These are phyloP conservation scores for Pangasianodon gigas DNA, from an alignment of 2,113 vertebrate genomes.

Conservation along the genomic window DNA sequence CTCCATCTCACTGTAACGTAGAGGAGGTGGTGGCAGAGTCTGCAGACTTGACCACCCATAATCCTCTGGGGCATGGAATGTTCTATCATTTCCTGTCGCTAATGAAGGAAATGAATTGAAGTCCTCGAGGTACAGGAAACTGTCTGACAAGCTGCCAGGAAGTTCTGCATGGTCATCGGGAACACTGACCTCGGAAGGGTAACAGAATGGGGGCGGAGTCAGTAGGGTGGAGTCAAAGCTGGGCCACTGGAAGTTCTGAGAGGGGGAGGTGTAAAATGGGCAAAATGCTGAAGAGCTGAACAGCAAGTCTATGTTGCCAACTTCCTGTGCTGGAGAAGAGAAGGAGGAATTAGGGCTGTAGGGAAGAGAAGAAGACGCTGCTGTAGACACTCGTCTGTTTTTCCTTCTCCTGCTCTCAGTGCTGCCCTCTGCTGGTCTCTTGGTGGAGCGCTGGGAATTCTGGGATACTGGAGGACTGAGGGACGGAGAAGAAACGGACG, in stretches of 20 bases:
- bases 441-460: conserved; percentile 45
- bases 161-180: conserved; percentile 62
- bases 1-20: conserved; percentile 62
- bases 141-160: conserved; percentile 57
- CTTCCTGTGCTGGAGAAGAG: conserved; percentile 61
- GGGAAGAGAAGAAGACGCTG: conserved; percentile 64
- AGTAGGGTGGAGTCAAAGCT: neutral
- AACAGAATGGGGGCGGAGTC: conserved; percentile 55
- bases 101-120: conserved; percentile 49
- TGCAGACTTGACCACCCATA: conserved; percentile 44
- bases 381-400: conserved; percentile 35
- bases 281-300: conserved; percentile 61
- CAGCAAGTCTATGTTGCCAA: conserved; percentile 57
- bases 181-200: conserved; percentile 61
- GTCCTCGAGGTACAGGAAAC: conserved; percentile 64
- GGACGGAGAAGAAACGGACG: conserved; percentile 26
- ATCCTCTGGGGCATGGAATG: neutral
- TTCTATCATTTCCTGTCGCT: conserved; percentile 46
- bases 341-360: conserved; percentile 68
- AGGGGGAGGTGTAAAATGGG: conserved; percentile 52
- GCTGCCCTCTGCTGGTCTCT: conserved; percentile 60
- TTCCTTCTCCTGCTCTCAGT: conserved; percentile 50
- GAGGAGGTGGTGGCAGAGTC: conserved; percentile 48
- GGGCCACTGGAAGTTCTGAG: conserved; percentile 25
- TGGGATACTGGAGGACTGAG: conserved; percentile 41